phyloP scores from a whole-genome alignment of 1,140 invertebrate species.

The Zaprionus tsacasi region DNA sequence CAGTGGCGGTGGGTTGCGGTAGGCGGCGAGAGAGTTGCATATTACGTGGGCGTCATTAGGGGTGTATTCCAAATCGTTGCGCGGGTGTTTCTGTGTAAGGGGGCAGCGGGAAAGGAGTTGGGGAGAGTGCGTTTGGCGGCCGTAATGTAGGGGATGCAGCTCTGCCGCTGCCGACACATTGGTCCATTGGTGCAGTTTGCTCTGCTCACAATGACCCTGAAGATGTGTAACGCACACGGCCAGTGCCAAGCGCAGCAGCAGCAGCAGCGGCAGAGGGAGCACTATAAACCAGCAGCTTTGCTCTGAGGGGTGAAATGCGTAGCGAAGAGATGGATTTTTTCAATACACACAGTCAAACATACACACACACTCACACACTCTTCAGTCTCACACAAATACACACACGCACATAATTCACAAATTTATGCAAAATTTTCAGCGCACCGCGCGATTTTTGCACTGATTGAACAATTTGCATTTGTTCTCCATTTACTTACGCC shows the following conservation, averaged over 20 bases:
- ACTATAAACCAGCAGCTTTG: slow-evolving; percentile 40
- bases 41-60: slow-evolving; percentile 42
- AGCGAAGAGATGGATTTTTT: slow-evolving; percentile 79
- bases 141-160: slow-evolving; percentile 16
- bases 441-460: slow-evolving; percentile 37
- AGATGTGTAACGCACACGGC: slow-evolving; percentile 45
- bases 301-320: slow-evolving; percentile 76
- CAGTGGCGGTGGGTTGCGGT: slow-evolving; percentile 49
- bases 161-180: slow-evolving; percentile 10
- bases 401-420: slow-evolving; percentile 60
- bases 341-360: slow-evolving; percentile 62
- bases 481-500: slow-evolving; percentile 64
- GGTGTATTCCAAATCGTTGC: slow-evolving; percentile 6
- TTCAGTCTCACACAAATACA: slow-evolving; percentile 27
- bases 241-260: slow-evolving; percentile 41
- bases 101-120: neutral
- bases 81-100: neutral
- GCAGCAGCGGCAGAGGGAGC: slow-evolving; percentile 10
- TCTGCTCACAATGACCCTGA: slow-evolving; percentile 57
- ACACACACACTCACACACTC: slow-evolving; percentile 42
- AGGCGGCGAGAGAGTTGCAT: slow-evolving; percentile 37
- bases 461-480: slow-evolving; percentile 9
- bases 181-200: slow-evolving; percentile 11
- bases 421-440: slow-evolving; percentile 71
- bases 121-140: slow-evolving; percentile 2